Conservation (phyloP, 2,888 invertebrate species). For the Nemotelus nigrinus region DNA sequence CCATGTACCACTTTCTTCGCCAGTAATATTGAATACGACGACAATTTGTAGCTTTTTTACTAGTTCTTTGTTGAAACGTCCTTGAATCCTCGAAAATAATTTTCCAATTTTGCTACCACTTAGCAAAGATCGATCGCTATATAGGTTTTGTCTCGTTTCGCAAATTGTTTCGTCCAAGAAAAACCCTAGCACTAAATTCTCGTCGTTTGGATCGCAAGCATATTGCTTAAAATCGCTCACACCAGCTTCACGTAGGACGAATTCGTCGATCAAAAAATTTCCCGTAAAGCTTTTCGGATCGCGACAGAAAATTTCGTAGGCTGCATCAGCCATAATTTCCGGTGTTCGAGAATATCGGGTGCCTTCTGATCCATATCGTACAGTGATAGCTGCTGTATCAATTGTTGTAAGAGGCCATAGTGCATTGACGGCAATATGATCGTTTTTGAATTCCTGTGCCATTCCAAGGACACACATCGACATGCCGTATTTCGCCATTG, state of each 20-base stretch:
- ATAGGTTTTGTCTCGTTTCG: not conserved
- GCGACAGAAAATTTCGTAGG: constrained; percentile 65
- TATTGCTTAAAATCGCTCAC: constrained; percentile 86
- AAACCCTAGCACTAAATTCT: constrained; percentile 84
- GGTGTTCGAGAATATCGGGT: constrained; percentile 62
- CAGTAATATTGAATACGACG: constrained; percentile 88
- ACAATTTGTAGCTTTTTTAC: constrained; percentile 84
- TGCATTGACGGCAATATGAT: constrained; percentile 91
- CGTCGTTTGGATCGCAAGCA: constrained; percentile 77
- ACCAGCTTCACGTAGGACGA: constrained; percentile 82
- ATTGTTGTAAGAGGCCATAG: constrained; percentile 96
- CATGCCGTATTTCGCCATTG: constrained; percentile 99
- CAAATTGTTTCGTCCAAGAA: constrained; percentile 72
- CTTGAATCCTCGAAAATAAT: constrained; percentile 78
- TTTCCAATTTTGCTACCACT: constrained; percentile 69
- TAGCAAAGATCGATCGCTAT: not conserved
- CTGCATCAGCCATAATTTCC: constrained; percentile 64
- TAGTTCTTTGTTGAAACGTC: constrained; percentile 77
- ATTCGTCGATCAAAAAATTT: constrained; percentile 93
- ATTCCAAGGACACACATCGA: constrained; percentile 98
- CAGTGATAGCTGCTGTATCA: constrained; percentile 91
- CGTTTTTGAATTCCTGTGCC: constrained; percentile 87
- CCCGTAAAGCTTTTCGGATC: constrained; percentile 84
- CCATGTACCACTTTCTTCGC: constrained; percentile 77
- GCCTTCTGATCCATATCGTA: constrained; percentile 73